These are phyloP conservation scores for Hippocampus zosterae DNA, from an alignment of 2,113 vertebrate species.

Conservation along the genomic window DNA sequence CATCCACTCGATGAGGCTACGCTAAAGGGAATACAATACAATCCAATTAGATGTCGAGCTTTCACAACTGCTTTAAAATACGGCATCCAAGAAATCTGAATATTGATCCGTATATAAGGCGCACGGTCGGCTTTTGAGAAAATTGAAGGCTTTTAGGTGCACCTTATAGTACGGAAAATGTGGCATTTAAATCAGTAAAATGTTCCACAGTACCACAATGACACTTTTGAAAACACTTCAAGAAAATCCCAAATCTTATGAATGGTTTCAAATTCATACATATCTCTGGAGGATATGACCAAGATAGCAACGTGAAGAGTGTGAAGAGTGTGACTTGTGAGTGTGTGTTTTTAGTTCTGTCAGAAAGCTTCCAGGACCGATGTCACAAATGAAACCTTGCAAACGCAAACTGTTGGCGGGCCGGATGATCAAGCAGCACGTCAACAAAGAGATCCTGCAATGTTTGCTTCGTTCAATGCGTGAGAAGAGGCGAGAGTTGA, in stretches of 20 bases:
- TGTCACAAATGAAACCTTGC: not conserved
- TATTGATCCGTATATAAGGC: no score
- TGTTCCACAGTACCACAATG: slow-evolving; percentile 14
- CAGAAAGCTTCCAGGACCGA: not conserved
- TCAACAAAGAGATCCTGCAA: not conserved
- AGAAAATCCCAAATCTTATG: slow-evolving; percentile 43
- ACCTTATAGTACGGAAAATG: no score
- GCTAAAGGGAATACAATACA: no score
- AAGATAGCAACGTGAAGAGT: slow-evolving; percentile 20
- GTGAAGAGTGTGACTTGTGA: slow-evolving; percentile 16
- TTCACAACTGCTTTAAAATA: no score
- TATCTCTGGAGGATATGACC: slow-evolving; percentile 34
- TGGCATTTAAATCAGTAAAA: no score
- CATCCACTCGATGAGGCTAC: no score
- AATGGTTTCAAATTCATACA: slow-evolving; percentile 32
- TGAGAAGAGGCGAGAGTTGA: not conserved
- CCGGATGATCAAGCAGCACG: not conserved
- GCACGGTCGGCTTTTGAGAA: no score
- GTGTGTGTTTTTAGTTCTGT: slow-evolving; percentile 4
- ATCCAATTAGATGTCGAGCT: no score
- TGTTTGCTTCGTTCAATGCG: no score
- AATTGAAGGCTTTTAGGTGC: no score
- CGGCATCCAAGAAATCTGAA: no score
- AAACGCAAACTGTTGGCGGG: no score
- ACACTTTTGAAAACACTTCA: slow-evolving; percentile 32